Conservation (phyloP, 2,113 vertebrate species). For the Actenoides hombroni region DNA sequence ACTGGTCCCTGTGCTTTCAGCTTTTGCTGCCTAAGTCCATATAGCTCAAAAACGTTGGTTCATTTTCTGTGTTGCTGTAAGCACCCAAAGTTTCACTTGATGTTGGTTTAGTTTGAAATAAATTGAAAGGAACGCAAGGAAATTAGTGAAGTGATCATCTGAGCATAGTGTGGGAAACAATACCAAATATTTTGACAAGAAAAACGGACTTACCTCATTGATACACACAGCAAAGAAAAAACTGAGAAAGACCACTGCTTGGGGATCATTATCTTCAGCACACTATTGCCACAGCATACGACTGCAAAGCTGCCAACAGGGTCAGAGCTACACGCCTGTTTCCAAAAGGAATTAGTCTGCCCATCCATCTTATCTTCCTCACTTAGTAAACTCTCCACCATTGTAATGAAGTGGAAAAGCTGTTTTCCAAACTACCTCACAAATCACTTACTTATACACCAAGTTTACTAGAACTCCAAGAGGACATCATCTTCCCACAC, state of each 20-base stretch:
- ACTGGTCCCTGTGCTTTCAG: not conserved
- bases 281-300: not conserved
- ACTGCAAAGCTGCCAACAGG: not conserved
- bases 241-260: not conserved
- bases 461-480: not conserved
- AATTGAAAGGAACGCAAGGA: not conserved
- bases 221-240: not conserved
- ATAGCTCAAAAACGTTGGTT: not conserved
- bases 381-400: not conserved
- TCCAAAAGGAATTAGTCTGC: not conserved
- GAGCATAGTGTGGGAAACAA: not conserved
- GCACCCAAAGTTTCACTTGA: not conserved
- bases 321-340: not conserved
- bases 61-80: not conserved
- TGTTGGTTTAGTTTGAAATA: not conserved
- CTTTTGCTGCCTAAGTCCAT: not conserved
- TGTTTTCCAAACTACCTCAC: not conserved
- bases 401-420: not conserved
- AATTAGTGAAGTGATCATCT: not conserved
- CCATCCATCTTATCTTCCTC: not conserved
- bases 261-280: not conserved
- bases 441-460: not conserved
- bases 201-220: not conserved
- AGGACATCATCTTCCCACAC: not conserved
- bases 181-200: not conserved